These are phyloP conservation scores for Psilopsiagon aurifrons DNA, from an alignment of 2,113 vertebrate genomes.

Conservation along the genomic window DNA sequence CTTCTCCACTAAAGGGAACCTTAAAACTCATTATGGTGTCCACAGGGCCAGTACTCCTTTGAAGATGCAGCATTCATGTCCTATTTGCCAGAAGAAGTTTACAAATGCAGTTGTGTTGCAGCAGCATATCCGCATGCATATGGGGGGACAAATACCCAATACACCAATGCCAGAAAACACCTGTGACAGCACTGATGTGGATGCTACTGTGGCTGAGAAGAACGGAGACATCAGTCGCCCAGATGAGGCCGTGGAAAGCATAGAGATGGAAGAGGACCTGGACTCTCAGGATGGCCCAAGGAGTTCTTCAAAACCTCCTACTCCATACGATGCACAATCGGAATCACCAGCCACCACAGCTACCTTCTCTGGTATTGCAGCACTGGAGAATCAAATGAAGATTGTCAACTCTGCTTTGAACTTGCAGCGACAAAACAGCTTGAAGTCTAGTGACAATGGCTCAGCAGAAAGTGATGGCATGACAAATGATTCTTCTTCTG, in stretches of 20 bases:
- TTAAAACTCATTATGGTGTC: slow-evolving; percentile 95
- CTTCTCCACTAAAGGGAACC: slow-evolving; percentile 96
- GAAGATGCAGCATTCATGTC: slow-evolving; percentile 95
- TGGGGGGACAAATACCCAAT: slow-evolving; percentile 97
- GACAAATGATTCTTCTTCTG: slow-evolving; percentile 80
- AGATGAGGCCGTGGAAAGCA: slow-evolving; percentile 68
- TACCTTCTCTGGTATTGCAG: slow-evolving; percentile 73
- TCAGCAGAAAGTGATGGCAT: slow-evolving; percentile 84
- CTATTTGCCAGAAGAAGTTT: slow-evolving; percentile 98
- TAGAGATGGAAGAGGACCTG: slow-evolving; percentile 77
- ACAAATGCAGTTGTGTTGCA: slow-evolving; percentile 95
- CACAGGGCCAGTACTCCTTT: slow-evolving; percentile 87
- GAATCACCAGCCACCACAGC: slow-evolving; percentile 44
- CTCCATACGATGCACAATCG: slow-evolving; percentile 60
- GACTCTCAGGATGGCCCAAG: slow-evolving; percentile 74
- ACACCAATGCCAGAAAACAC: slow-evolving; percentile 83
- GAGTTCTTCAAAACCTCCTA: slow-evolving; percentile 56
- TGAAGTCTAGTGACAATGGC: slow-evolving; percentile 78
- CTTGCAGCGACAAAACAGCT: slow-evolving; percentile 87
- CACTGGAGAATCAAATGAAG: slow-evolving; percentile 82
- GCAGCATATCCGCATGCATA: slow-evolving; percentile 99
- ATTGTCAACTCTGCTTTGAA: slow-evolving; percentile 75
- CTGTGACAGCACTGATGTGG: slow-evolving; percentile 77
- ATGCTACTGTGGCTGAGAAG: slow-evolving; percentile 74
- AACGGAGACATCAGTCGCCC: slow-evolving; percentile 53